Evolutionary conservation across 2,888 invertebrate genomes (phyloP).

Genomic region (Pachycephus smyrnensis): DNA sequence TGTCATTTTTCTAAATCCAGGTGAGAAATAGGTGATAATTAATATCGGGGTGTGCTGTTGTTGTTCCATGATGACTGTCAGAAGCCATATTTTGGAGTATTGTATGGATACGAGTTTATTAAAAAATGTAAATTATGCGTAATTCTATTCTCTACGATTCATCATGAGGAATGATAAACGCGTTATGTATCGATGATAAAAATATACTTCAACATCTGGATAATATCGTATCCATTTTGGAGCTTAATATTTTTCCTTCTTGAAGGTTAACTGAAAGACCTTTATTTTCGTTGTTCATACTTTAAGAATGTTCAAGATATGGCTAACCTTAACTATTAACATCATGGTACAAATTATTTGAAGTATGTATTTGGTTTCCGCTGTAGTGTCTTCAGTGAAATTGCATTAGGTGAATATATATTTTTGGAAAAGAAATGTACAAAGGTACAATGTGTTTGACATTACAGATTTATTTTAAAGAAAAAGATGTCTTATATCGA

Average conservation of each 20-base stretch:
- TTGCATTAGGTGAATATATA: background rate
- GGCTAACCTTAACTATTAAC: background rate
- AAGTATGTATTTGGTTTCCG: background rate
- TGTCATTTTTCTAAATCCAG: background rate
- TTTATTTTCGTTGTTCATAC: background rate
- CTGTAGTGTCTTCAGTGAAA: background rate
- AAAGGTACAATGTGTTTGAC: background rate
- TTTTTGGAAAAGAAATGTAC: background rate
- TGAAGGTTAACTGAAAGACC: background rate
- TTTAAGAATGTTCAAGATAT: background rate
- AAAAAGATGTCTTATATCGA: constrained; percentile 80
- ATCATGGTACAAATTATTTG: background rate
- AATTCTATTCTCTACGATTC: background rate
- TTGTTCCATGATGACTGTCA: background rate
- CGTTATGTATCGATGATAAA: background rate
- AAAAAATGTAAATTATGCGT: background rate
- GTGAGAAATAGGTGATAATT: background rate
- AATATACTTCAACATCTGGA: background rate
- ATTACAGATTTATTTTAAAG: background rate
- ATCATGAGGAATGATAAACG: background rate
- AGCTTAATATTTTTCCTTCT: background rate
- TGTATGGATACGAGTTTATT: background rate
- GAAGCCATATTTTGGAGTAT: background rate
- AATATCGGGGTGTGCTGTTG: background rate
- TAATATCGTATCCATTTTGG: background rate